Evolutionary conservation across 2,888 invertebrate species (phyloP).

Genomic region (Endotricha flammealis): DNA sequence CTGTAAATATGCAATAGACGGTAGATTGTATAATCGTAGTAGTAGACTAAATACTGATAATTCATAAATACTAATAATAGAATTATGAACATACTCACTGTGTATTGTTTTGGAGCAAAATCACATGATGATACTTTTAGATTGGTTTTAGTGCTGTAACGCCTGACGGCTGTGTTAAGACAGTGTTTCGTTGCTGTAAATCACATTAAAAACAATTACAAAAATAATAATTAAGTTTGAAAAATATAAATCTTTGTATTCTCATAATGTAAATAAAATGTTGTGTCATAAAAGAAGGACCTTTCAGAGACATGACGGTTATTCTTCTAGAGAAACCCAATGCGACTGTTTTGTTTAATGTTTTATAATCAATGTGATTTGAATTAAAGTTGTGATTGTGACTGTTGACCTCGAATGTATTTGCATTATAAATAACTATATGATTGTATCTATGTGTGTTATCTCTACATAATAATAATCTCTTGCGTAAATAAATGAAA

Average conservation of each 20-base stretch:
- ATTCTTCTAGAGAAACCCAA: not conserved
- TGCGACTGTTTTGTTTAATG: not conserved
- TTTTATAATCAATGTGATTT: not conserved
- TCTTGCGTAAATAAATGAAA: no score
- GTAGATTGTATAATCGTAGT: no score
- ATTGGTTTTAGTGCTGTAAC: slow-evolving; percentile 18
- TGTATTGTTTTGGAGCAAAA: slow-evolving; percentile 47
- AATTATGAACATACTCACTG: slow-evolving; percentile 33
- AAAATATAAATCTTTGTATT: not conserved
- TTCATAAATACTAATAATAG: slow-evolving; percentile 6
- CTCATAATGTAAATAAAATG: not conserved
- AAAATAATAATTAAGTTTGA: no score
- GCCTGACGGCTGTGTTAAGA: slow-evolving; percentile 16
- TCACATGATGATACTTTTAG: slow-evolving; percentile 33
- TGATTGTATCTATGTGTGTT: no score
- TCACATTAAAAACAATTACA: no score
- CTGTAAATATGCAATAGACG: no score
- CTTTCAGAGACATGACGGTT: slow-evolving; percentile 2
- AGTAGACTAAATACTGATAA: slow-evolving; percentile 2
- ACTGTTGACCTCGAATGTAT: slow-evolving; percentile 4
- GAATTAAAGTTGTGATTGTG: not conserved
- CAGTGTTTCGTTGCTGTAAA: slow-evolving; percentile 21
- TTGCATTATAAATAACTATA: not conserved
- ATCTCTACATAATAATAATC: no score
- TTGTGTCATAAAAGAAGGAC: not conserved